Conservation (phyloP, 2,797 vertebrate genomes). For the Apodemus agrarius region DNA sequence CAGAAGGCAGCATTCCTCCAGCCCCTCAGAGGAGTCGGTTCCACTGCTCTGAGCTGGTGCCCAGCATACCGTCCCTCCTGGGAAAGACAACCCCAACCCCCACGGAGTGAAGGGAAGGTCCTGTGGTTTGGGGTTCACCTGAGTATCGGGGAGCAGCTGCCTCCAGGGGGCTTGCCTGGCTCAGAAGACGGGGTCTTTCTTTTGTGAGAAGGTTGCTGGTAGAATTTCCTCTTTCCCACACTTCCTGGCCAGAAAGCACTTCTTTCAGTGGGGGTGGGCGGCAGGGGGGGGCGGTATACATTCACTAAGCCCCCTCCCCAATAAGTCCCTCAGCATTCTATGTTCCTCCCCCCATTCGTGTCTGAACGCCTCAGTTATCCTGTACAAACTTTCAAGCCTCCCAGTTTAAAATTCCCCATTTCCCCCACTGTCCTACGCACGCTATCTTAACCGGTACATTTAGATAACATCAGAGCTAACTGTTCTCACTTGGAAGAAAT, state of each 20-base stretch:
- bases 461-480: slow-evolving; percentile 83
- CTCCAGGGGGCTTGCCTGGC: not conserved
- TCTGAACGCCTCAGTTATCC: not conserved
- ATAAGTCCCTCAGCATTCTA: rapidly evolving
- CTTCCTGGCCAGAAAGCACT: not conserved
- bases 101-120: not conserved
- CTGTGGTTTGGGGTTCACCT: no score
- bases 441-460: slow-evolving; percentile 84
- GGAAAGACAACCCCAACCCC: not conserved
- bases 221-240: not conserved
- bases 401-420: not conserved
- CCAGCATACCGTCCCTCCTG: not conserved
- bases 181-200: not conserved
- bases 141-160: not conserved
- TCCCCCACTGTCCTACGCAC: slow-evolving; percentile 52
- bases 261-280: not conserved
- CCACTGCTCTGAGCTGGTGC: not conserved
- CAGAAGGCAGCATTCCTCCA: not conserved
- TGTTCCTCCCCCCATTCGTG: not conserved
- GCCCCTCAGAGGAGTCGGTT: not conserved
- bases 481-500: slow-evolving; percentile 86
- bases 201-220: not conserved
- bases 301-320: not conserved
- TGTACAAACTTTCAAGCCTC: not conserved
- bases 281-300: no score